Base-by-base conservation (phyloP, 2,888 invertebrate species). In the Athalia rosae region DNA sequence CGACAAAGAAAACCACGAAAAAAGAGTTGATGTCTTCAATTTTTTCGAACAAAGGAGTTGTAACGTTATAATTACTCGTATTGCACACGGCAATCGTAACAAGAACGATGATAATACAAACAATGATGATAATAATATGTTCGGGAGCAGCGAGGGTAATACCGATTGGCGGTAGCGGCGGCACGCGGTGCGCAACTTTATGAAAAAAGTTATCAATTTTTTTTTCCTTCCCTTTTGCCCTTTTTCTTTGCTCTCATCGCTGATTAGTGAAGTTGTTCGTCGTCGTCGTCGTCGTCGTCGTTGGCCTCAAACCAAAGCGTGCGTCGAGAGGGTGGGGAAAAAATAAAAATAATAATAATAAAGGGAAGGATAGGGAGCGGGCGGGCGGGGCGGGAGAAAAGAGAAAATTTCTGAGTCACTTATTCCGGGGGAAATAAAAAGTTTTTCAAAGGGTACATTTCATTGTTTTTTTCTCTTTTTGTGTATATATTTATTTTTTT, bases 241-340 rank as follows among this genome's bases (percentile, higher is more conserved):
- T 1, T 28, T 28, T 28, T 71, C n/a, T 8, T 63, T 63, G 4
- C 13, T 50, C 50, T 50, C 50, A 3, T 13, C 64, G 6, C 71
- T 58, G 71, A 71, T 71, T 71, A 71, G 71, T 71, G 43, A 58
- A 71, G 71, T 71, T 71, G 45, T 71, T 41, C 15, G 5, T 8
- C 50, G 48, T 9, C 9, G 6, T 11, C 50, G 7, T 50, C 50
- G 50, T 28, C 28, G 28, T 28, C 28, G 28, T 28, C 28, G 28
- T 28, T 28, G 28, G 28, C 28, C 28, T 28, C 28, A 2, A 28
- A 28, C 28, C 28, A 28, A 28, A 28, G 28, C 28, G 28, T 28
- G 28, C 28, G 28, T 2, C 28, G 2, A 2, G 28, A 28, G 28
- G 2, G 28, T 28, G 2, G 28, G 28, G 28, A 28, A 28, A 28